Evolutionary conservation across 2,113 vertebrate genomes (phyloP), one percentile per base, ranked within the genome.

Genomic region (Aviceda subcristata): DNA sequence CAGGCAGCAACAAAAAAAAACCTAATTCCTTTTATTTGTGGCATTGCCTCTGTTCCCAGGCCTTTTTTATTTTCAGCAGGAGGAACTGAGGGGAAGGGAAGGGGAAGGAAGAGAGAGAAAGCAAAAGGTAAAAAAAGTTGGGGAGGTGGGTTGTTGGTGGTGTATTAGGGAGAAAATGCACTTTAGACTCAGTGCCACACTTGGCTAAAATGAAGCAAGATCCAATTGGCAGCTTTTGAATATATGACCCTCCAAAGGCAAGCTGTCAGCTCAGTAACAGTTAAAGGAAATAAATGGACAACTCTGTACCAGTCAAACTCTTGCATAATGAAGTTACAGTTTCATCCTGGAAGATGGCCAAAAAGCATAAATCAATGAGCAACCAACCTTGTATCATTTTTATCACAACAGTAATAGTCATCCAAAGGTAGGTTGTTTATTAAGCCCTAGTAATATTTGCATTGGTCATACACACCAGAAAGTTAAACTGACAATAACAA

Each of bases 221-320:
- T 59, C 76, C 57, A 87, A 59, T 43, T 95, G 91, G 73, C 80
- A 95, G 86, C 60, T 89, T 94, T 55, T 85, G 80, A 87, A 91
- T 93, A 62, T 79, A 85, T 15, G 74, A 82, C 84, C 87, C 84
- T 96, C 77, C 45, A 79, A 96, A 94, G 66, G n/a, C 87, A 90
- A 86, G 63, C 59, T 96, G 89, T 95, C 95, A 90, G 67, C 71
- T 87, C 8, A 0, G 3, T 85, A 95, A 91, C 63, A 90, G 92
- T 79, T 51, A 88, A 90, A 97, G 78, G 84, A 95, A 97, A 91
- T 87, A 94, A 96, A 96, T 59, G 45, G 91, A 95, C 81, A 90
- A 66, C 74, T 74, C 83, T 13, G 53, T 67, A 69, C 81, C 82
- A 71, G 73, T 96, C 89, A 79, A 92, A 95, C 69, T 94, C 66